Base-by-base conservation (phyloP, 2,888 invertebrate genomes). In the Drosophila nr. perissopoda region DNA sequence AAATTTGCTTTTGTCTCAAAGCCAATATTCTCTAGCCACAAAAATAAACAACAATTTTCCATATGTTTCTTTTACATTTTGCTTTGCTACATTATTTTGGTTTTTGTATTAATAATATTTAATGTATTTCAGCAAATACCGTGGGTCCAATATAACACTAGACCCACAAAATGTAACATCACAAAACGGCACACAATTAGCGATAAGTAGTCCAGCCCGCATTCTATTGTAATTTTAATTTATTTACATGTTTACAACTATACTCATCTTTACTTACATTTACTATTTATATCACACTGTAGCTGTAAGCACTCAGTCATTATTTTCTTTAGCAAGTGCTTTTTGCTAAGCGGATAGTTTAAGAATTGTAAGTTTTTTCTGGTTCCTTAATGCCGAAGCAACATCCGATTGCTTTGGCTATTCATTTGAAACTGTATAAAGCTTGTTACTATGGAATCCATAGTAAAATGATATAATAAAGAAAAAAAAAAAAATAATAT, bases 121-220 rank as follows among this genome's bases (percentile, higher is more conserved):
- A 21, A 45, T 21, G 21, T 21, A 45, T 45, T 13, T 21, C 7
- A 7, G 4, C 7, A 45, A 29, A 91, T 79, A 77, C 89, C 27
- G 83, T 90, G 33, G 91, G 89, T 16, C 82, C 91, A 11, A 84
- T 91, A 73, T 91, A 71, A 69, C 21, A 33, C 16, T 10, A 4
- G 18, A 34, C 27, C 27, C 29, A 13, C 18, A n/a, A 10, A 51
- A n/a, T 45, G 8, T 7, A 11, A 5, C 6, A 11, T 62, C 27
- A 48, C 40, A 57, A 45, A 70, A 65, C 34, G 57, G 59, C 49
- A 71, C 31, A 70, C 54, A 45, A 52, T 21, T 69, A 66, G 66
- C 40, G 27, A n/a, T 57, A 78, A 67, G 60, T 57, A 70, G 73
- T 54, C 65, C 61, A 57, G 45, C 73, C 80, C 77, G 83, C 86